Evolutionary conservation across 2,888 invertebrate species (phyloP).

Genomic region (Iselma pallidipennis): DNA sequence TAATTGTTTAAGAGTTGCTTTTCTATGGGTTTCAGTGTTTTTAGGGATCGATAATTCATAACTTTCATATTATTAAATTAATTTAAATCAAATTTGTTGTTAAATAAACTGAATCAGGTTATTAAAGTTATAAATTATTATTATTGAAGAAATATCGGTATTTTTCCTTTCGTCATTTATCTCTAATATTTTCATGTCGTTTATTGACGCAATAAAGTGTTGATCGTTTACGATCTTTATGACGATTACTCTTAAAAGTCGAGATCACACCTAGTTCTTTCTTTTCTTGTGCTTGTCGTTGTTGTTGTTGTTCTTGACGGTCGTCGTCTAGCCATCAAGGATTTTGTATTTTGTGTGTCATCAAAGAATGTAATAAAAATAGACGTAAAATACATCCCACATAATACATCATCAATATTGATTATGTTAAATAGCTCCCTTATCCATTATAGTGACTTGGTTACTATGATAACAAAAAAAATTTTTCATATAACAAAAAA

Average conservation of each 20-base stretch:
- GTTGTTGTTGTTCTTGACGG: too few relatives aligned
- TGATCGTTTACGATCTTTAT: background rate
- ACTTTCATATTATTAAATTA: too few relatives aligned
- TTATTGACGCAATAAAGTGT: background rate
- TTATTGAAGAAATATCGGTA: background rate
- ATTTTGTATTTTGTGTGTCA: too few relatives aligned
- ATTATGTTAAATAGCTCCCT: slow-evolving; percentile 24
- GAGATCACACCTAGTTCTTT: background rate
- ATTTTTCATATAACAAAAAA: slow-evolving; percentile 20
- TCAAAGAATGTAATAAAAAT: background rate
- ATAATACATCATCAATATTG: slow-evolving; percentile 25
- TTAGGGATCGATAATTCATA: background rate
- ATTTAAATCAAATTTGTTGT: too few relatives aligned
- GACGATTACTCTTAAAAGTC: background rate
- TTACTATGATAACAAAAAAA: slow-evolving; percentile 13
- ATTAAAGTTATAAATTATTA: background rate
- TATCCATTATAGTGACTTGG: slow-evolving; percentile 10
- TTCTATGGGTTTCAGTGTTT: too few relatives aligned
- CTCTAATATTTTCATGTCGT: background rate
- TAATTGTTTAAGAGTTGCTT: background rate
- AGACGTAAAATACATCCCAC: background rate
- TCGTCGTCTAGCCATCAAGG: too few relatives aligned
- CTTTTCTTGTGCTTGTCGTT: too few relatives aligned
- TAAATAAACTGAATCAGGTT: too few relatives aligned
- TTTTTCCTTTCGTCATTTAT: background rate